Evolutionary conservation across 2,888 invertebrate species (phyloP).

Genomic region (Metellina segmentata): DNA sequence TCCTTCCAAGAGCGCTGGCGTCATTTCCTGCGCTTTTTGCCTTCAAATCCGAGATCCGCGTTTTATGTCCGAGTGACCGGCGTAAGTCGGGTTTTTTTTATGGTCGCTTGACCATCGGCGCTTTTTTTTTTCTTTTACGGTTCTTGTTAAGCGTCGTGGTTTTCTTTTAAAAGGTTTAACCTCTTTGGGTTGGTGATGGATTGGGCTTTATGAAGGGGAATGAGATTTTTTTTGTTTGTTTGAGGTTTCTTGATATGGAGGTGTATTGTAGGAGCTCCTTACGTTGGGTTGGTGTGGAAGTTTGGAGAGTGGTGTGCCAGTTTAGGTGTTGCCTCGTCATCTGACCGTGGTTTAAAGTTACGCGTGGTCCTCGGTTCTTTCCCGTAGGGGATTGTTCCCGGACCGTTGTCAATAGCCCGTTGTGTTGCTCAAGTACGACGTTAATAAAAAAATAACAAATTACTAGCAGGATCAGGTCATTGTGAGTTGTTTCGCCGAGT

Average conservation of each 20-base stretch:
- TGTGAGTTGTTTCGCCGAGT: too few species aligned
- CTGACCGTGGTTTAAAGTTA: too few species aligned
- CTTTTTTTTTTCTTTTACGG: not conserved
- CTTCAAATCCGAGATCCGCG: not conserved
- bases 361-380: too few species aligned
- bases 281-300: too few species aligned
- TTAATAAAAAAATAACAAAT: too few species aligned
- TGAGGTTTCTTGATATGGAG: not conserved
- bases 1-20: not conserved
- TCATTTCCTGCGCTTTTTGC: conserved; percentile 11
- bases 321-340: too few species aligned
- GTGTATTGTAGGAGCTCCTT: too few species aligned
- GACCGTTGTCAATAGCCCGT: too few species aligned
- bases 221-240: not conserved
- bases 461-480: too few species aligned
- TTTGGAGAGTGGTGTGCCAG: too few species aligned
- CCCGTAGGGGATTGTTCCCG: too few species aligned
- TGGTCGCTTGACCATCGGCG: not conserved
- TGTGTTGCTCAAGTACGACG: too few species aligned
- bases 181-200: not conserved
- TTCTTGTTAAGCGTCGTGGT: not conserved
- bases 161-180: not conserved
- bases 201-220: not conserved
- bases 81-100: not conserved
- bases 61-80: not conserved